phyloP scores from a whole-genome alignment of 2,113 vertebrate genomes.

The Tachysurus vachellii region DNA sequence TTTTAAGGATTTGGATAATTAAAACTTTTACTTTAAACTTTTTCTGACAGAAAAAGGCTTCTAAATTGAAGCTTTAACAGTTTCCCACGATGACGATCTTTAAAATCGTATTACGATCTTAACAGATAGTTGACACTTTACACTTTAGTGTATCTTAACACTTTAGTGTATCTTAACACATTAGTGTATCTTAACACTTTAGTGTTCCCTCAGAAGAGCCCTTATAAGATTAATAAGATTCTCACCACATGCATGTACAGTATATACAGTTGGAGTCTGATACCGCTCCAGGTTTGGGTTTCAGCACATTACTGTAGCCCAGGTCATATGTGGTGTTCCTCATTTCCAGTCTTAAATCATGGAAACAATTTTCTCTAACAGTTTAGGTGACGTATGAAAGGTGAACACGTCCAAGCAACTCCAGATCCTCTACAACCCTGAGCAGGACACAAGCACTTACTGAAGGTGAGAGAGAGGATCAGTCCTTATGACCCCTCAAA shows the following conservation, averaged over 20 bases:
- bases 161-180: too few relatives aligned
- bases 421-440: background rate
- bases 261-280: background rate
- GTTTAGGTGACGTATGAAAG: background rate
- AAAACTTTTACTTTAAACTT: background rate
- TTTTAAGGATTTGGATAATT: too few relatives aligned
- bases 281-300: background rate
- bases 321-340: background rate
- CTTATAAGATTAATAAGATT: background rate
- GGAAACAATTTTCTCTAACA: background rate
- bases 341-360: background rate
- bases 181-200: too few relatives aligned
- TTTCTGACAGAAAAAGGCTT: background rate
- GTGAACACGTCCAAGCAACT: background rate
- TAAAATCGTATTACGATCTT: background rate
- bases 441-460: background rate
- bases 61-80: background rate
- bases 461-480: background rate
- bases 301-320: background rate
- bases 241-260: background rate
- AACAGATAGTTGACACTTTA: too few relatives aligned
- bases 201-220: background rate
- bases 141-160: too few relatives aligned
- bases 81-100: background rate
- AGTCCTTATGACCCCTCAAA: background rate